These are phyloP conservation scores for Apodemia zela DNA, from an alignment of 2,888 invertebrate species.

Conservation along the genomic window DNA sequence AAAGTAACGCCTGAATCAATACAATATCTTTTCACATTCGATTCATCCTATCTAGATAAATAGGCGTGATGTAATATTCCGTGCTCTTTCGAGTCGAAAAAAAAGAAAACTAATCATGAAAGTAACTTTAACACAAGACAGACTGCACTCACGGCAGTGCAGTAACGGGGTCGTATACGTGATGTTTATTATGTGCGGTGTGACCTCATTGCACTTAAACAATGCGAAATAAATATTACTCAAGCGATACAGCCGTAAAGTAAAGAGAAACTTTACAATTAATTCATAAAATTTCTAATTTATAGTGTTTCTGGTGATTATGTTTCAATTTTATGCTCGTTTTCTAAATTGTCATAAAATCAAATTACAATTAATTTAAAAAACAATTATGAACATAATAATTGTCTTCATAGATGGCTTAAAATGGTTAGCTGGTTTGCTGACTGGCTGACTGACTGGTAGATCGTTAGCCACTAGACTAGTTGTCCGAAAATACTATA, in stretches of 20 bases:
- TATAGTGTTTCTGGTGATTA: constrained; percentile 1
- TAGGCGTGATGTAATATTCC: too few relatives aligned
- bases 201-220: constrained; percentile 12
- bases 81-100: too few relatives aligned
- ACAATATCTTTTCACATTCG: too few relatives aligned
- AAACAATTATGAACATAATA: too few relatives aligned
- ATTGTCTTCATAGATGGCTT: too few relatives aligned
- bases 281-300: constrained; percentile 3
- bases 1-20: too few relatives aligned
- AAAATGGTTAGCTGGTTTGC: too few relatives aligned
- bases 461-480: too few relatives aligned
- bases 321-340: neutral
- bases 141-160: neutral
- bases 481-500: too few relatives aligned
- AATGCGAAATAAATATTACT: constrained; percentile 14
- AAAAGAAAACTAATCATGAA: too few relatives aligned
- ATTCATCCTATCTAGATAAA: too few relatives aligned
- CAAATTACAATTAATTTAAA: neutral
- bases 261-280: constrained; percentile 7
- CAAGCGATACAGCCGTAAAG: neutral
- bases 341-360: neutral
- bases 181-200: constrained; percentile 1
- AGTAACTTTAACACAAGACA: neutral
- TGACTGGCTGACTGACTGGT: too few relatives aligned
- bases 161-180: constrained; percentile 7